Conservation (phyloP, 2,888 invertebrate genomes). For the Tenthredo distinguenda region DNA sequence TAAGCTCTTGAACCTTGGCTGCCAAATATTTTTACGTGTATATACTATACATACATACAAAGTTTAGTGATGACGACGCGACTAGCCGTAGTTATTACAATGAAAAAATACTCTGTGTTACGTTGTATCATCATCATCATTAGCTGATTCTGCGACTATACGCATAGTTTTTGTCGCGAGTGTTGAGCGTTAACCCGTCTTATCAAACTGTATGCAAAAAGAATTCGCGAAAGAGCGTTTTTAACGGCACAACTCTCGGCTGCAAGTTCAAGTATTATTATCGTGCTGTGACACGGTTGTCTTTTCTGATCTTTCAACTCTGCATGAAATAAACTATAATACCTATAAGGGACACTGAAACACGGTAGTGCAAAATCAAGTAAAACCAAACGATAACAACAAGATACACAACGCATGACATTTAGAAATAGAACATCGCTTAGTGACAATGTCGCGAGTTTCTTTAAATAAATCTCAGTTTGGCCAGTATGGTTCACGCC, state of each 20-base stretch:
- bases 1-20: slow-evolving; percentile 29
- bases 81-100: slow-evolving; percentile 74
- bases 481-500: slow-evolving; percentile 76
- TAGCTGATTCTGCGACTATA: not conserved
- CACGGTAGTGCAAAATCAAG: not conserved
- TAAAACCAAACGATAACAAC: not conserved
- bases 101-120: not conserved
- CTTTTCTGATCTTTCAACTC: not conserved
- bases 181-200: slow-evolving; percentile 2
- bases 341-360: not conserved
- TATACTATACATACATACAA: not conserved
- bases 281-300: not conserved
- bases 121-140: slow-evolving; percentile 10
- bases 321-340: not conserved
- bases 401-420: slow-evolving; percentile 35
- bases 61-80: slow-evolving; percentile 74
- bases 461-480: slow-evolving; percentile 77
- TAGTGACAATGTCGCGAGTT: slow-evolving; percentile 75
- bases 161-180: not conserved
- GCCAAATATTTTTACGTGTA: slow-evolving; percentile 41
- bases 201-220: not conserved
- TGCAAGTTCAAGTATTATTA: not conserved
- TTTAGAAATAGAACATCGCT: slow-evolving; percentile 38
- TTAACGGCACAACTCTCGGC: not conserved
- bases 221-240: not conserved